These are phyloP conservation scores for Streptopelia turtur DNA, from an alignment of 2,797 vertebrate genomes.

Conservation along the genomic window DNA sequence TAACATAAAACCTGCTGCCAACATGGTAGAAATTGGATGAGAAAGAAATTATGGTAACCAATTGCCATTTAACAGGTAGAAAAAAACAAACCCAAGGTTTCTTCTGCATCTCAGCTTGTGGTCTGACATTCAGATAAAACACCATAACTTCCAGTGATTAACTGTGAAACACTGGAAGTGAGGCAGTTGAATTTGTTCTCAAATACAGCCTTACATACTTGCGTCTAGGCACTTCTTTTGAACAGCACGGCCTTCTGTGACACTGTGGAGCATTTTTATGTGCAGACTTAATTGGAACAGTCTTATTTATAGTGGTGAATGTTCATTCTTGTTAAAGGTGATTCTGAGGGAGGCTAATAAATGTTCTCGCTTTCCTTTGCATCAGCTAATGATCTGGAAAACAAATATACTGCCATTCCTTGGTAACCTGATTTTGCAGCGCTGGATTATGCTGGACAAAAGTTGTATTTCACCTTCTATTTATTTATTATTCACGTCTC, in stretches of 20 bases:
- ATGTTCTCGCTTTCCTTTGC: conserved; percentile 42
- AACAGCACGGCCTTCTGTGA: conserved; percentile 11
- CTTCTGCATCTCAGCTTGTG: background rate
- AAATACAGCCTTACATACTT: conserved; percentile 12
- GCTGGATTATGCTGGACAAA: background rate
- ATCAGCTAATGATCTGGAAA: conserved; percentile 55
- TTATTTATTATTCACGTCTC: conserved; percentile 15
- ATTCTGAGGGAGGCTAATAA: conserved; percentile 58
- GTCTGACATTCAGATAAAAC: background rate
- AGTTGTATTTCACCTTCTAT: conserved; percentile 24
- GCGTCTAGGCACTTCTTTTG: background rate
- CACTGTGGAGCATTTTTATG: conserved; percentile 43
- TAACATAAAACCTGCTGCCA: background rate
- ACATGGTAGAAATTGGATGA: background rate
- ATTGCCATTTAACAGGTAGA: background rate
- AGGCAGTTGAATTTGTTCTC: conserved; percentile 8
- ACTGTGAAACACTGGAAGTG: background rate
- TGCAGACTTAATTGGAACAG: conserved; percentile 59
- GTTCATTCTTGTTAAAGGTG: conserved; percentile 62
- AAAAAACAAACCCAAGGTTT: background rate
- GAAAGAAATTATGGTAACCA: conserved; percentile 9
- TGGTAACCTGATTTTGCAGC: background rate
- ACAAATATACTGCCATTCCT: conserved; percentile 42
- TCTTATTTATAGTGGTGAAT: conserved; percentile 62
- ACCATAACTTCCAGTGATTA: conserved; percentile 11